phyloP scores from a whole-genome alignment of 2,797 vertebrate genomes.

The Enteromius treurensis region DNA sequence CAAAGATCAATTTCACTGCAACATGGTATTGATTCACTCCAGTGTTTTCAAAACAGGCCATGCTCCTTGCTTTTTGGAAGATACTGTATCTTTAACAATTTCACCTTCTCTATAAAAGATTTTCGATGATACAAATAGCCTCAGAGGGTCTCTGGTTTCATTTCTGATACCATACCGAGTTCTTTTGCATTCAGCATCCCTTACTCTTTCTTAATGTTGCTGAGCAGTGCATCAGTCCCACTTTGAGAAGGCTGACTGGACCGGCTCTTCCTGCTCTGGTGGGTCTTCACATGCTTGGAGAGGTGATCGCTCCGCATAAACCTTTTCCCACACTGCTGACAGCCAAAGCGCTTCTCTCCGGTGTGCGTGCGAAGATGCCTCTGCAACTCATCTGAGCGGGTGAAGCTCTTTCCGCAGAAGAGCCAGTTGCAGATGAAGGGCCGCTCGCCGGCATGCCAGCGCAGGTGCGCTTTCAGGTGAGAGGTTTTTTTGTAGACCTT shows the following conservation, averaged over 20 bases:
- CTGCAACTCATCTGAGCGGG: constrained; percentile 87
- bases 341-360: constrained; percentile 88
- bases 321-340: constrained; percentile 86
- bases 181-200: neutral
- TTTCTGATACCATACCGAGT: neutral
- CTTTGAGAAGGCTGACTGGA: constrained; percentile 66
- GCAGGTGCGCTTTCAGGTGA: constrained; percentile 86
- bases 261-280: constrained; percentile 83
- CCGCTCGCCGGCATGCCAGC: constrained; percentile 86
- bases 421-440: constrained; percentile 89
- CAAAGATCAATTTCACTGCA: constrained; percentile 9
- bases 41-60: constrained; percentile 25
- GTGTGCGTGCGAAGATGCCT: constrained; percentile 88
- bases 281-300: constrained; percentile 88
- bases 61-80: constrained; percentile 20
- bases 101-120: neutral
- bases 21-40: neutral
- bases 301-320: constrained; percentile 91
- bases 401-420: constrained; percentile 87
- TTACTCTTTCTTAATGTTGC: constrained; percentile 84
- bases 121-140: neutral
- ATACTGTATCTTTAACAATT: constrained; percentile 9
- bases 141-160: neutral
- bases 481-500: constrained; percentile 90
- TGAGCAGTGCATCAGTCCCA: constrained; percentile 72